A percentile compares a stretch with the other conserved stretches of the same genome.
Evolutionary conservation across 2,888 invertebrate genomes (phyloP).

Genomic region (Caenorhabditis angaria): DNA sequence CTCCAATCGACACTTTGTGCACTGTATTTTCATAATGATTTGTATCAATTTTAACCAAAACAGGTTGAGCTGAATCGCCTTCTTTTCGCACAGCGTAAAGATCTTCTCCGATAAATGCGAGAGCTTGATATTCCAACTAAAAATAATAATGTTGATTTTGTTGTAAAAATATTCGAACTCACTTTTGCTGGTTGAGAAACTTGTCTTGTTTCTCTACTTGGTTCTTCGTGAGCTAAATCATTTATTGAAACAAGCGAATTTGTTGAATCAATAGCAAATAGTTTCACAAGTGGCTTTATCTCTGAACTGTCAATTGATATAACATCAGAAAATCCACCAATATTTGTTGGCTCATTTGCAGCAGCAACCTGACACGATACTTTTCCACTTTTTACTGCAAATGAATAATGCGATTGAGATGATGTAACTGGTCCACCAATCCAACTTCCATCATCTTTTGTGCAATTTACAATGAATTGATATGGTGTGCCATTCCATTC

Average conservation of each 20-base stretch:
- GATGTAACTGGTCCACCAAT: conserved; percentile 54
- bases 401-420: conserved; percentile 63
- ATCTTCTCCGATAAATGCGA: conserved; percentile 68
- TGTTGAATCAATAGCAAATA: conserved; percentile 70
- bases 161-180: no score
- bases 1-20: conserved; percentile 61
- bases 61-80: conserved; percentile 62
- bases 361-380: conserved; percentile 68
- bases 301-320: conserved; percentile 70
- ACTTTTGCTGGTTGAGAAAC: conserved; percentile 26
- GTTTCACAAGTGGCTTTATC: conserved; percentile 65
- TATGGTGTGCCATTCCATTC: conserved; percentile 70
- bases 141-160: conserved; percentile 1
- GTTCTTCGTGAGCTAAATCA: conserved; percentile 55
- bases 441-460: conserved; percentile 53
- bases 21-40: conserved; percentile 58
- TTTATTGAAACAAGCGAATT: conserved; percentile 64
- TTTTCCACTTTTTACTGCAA: conserved; percentile 70
- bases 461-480: conserved; percentile 68
- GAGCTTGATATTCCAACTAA: conserved; percentile 61
- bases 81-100: conserved; percentile 69
- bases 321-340: conserved; percentile 61
- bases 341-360: conserved; percentile 66
- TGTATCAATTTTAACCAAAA: conserved; percentile 66
- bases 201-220: conserved; percentile 43